These are phyloP conservation scores for Eristalis arbustorum DNA, from an alignment of 2,888 invertebrate species.

Conservation along the genomic window DNA sequence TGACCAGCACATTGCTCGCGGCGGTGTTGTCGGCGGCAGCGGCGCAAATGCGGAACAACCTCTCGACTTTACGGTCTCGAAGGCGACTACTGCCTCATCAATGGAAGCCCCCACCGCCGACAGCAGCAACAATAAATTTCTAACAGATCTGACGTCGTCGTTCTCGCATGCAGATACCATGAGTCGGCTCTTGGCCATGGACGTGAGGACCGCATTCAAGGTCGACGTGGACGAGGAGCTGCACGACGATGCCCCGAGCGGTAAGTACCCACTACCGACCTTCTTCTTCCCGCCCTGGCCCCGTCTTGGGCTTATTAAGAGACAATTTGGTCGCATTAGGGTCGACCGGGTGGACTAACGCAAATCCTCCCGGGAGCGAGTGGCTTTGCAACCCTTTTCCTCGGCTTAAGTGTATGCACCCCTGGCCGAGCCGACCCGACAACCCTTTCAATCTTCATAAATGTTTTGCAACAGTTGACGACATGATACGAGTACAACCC, in stretches of 20 bases:
- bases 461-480: constrained; percentile 58
- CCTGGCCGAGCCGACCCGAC: constrained; percentile 19
- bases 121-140: constrained; percentile 61
- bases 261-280: constrained; percentile 39
- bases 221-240: constrained; percentile 50
- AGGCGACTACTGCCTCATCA: constrained; percentile 43
- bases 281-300: neutral
- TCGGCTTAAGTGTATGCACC: constrained; percentile 59
- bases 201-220: constrained; percentile 54
- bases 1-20: constrained; percentile 73
- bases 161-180: constrained; percentile 68
- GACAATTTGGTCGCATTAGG: constrained; percentile 61
- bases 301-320: constrained; percentile 43
- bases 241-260: constrained; percentile 34
- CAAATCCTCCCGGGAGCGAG: constrained; percentile 63
- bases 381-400: constrained; percentile 24
- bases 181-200: constrained; percentile 63
- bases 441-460: constrained; percentile 70
- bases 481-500: constrained; percentile 48
- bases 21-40: constrained; percentile 70
- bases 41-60: constrained; percentile 72
- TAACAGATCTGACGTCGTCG: constrained; percentile 67
- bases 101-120: constrained; percentile 31
- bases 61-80: constrained; percentile 72
- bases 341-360: constrained; percentile 40